Evolutionary conservation across 30 jellyfish, hydroid and myxozoan species (phyloP), one percentile per base, ranked within the genome.

Genomic region (Cassiopea xamachana): DNA sequence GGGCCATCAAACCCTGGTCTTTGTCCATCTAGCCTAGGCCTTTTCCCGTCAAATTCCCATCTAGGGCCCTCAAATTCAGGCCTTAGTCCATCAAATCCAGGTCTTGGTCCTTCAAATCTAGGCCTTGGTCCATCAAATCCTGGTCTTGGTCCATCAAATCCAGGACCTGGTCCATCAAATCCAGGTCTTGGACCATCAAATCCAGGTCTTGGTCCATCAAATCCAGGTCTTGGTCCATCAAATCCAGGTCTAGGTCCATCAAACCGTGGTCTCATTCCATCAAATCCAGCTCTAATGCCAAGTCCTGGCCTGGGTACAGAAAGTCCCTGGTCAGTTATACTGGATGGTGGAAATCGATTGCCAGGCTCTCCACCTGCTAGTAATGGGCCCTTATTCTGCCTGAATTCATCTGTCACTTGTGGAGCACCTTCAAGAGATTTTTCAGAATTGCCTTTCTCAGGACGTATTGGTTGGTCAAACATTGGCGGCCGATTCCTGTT

Each of bases 171-270:
- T 15, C 75, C 91, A 16, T 50, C 91, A 69, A 82, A 82, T 3
- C 60, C 83, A 10, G 91, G 84, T 44, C 71, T 70, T 43, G 83
- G 75, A 7, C 84, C 91, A 18, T 82, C 83, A 43, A 82, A 82
- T 46, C 73, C 13, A 4, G 73, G 91, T 8, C 43, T 61, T 6
- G 83, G 83, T 7, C 73, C 90, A 81, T 81, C 81, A 18, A 69
- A 67, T 2, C 68, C 71, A 9, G 81, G 86, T 6, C 75, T 77
- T 17, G 92, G 89, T 39, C 93, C 83, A 18, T 61, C 88, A 86
- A 86, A 86, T 0, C 93, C 93, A 1, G 55, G 93, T 45, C 91
- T 50, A 1, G 87, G 87, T 14, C 81, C 89, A 81, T 81, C 81
- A 61, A 81, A 81, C 78, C 89, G 16, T 13, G 39, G 89, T 55